These are phyloP conservation scores for Scolanthus callimorphus DNA, from an alignment of 92 coral and sea anemone species.

Conservation along the genomic window DNA sequence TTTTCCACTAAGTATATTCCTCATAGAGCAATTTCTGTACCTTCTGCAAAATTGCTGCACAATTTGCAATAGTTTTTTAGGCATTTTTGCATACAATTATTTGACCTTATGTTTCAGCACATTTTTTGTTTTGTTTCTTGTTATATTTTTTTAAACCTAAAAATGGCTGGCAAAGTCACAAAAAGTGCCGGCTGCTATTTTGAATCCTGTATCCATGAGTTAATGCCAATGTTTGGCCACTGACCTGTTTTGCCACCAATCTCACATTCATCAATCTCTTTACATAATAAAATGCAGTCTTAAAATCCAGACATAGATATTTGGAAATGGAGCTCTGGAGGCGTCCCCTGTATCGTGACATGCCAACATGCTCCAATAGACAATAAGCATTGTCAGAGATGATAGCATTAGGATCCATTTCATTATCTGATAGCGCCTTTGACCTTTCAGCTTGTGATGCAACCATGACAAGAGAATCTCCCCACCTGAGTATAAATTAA, in stretches of 20 bases:
- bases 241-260: conserved; percentile 65
- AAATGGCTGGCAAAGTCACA: too few species aligned
- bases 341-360: conserved; percentile 66
- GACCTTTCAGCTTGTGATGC: conserved; percentile 82
- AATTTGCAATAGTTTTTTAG: too few species aligned
- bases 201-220: too few species aligned
- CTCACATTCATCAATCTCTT: conserved; percentile 35
- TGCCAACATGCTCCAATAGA: conserved; percentile 79
- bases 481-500: conserved; percentile 78
- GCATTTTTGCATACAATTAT: too few species aligned
- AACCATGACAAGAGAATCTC: conserved; percentile 77
- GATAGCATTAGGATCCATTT: conserved; percentile 44
- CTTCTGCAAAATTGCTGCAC: too few species aligned
- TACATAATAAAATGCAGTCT: conserved; percentile 50
- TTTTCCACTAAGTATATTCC: too few species aligned
- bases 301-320: conserved; percentile 38
- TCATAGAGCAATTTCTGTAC: too few species aligned
- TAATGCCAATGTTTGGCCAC: too few species aligned
- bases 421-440: conserved; percentile 51
- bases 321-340: conserved; percentile 37
- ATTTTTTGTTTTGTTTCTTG: too few species aligned
- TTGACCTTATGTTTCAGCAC: too few species aligned
- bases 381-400: conserved; percentile 67
- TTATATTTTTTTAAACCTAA: too few species aligned
- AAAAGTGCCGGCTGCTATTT: too few species aligned